Base-by-base conservation (phyloP, 2,888 invertebrate genomes). In the Idaea dimidiata region DNA sequence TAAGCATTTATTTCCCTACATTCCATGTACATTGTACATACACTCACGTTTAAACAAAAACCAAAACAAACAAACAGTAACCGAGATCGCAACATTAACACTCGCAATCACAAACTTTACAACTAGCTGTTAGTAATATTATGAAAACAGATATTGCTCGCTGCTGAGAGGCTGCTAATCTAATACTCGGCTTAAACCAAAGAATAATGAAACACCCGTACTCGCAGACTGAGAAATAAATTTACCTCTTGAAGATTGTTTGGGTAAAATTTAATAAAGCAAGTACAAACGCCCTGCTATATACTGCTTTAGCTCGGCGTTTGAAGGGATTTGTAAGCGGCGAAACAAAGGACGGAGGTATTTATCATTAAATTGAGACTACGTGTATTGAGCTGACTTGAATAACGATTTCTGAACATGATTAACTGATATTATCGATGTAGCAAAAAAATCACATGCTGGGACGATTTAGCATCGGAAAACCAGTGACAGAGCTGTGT, bases 181-280 rank as follows among this genome's bases (percentile, higher is more conserved):
- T 80, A 79, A 82, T 82, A 79, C 81, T 71, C 66, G 80, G 80
- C 78, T 83, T 80, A 77, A 78, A 62, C 74, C 71, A 72, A 76
- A 80, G 79, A 82, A 81, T 83, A 85, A 84, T 82, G 79, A 83
- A 83, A 78, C 78, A 74, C 75, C 76, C 71, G 75, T 77, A 81
- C 74, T 82, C 78, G 75, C 80, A 83, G 83, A 83, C 83, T 83
- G 78, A 71, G 74, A 83, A 86, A 86, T 86, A 87, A 86, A 87
- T 86, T 84, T 81, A 69, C 69, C 76, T 77, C 79, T 72, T 81
- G 79, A 82, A 82, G 79, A 81, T 80, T 82, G 82, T 81, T 79
- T 72, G 80, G 75, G 80, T 81, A 77, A 87, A 87, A 87, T 88
- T 87, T 85, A 87, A 87, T 87, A 87, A 87, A 86, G 86, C 84